phyloP scores from a whole-genome alignment of 2,888 invertebrate genomes.

The Perizoma affinitatum region DNA sequence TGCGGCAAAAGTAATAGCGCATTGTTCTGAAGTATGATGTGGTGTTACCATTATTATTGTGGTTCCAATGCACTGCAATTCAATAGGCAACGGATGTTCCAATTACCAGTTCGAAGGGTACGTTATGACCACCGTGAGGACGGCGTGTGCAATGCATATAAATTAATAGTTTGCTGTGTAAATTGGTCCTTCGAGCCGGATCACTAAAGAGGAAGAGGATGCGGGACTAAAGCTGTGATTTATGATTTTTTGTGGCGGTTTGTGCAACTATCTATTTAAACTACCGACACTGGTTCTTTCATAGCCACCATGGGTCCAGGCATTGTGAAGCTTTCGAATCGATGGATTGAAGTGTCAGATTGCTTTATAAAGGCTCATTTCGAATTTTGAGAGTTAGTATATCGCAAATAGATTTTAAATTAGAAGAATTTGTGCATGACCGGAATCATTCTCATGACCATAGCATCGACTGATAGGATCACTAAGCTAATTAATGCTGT shows the following conservation, averaged over 20 bases:
- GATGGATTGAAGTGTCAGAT: too few species aligned
- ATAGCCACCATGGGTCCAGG: too few species aligned
- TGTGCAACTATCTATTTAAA: background rate
- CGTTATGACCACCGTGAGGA: constrained; percentile 22
- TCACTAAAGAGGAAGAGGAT: constrained; percentile 15
- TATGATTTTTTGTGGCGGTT: constrained; percentile 2
- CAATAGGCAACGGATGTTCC: constrained; percentile 49
- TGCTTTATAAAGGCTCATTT: too few species aligned
- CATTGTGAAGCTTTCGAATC: too few species aligned
- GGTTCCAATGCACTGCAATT: constrained; percentile 37
- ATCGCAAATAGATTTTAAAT: too few species aligned
- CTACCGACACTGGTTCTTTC: too few species aligned
- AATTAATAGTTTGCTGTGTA: constrained; percentile 13
- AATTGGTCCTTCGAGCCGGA: constrained; percentile 21
- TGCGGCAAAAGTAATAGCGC: constrained; percentile 17
- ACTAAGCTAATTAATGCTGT: too few species aligned
- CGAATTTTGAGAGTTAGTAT: too few species aligned
- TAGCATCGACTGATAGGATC: too few species aligned
- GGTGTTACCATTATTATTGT: constrained; percentile 17
- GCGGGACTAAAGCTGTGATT: constrained; percentile 6
- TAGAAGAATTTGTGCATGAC: too few species aligned
- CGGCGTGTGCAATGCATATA: constrained; percentile 21
- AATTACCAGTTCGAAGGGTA: constrained; percentile 51
- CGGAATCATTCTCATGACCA: too few species aligned
- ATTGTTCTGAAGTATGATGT: constrained; percentile 19